Percentiles rank a stretch among this genome's conserved stretches.
Conservation (phyloP, 2,888 invertebrate genomes). For the Hydriomena furcata region DNA sequence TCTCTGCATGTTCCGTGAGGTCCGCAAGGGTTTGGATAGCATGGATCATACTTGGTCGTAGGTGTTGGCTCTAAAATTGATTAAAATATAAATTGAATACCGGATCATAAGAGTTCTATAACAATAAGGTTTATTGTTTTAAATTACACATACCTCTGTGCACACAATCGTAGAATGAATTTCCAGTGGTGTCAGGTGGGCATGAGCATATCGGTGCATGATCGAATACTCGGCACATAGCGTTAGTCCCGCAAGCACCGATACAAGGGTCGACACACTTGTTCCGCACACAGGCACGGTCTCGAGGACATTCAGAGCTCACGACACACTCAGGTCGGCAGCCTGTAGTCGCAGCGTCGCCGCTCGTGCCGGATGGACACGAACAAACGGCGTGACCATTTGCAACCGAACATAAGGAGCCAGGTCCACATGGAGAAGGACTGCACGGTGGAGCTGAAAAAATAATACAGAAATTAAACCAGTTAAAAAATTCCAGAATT, state of each 20-base stretch:
- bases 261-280: conserved; percentile 92
- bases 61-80: conserved; percentile 53
- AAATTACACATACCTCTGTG: conserved; percentile 48
- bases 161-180: conserved; percentile 90
- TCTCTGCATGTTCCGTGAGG: conserved; percentile 87
- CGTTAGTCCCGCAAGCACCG: conserved; percentile 91
- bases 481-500: background rate
- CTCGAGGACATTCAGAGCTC: conserved; percentile 90
- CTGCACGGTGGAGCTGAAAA: conserved; percentile 84
- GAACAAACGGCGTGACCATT: conserved; percentile 87
- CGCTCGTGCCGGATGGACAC: conserved; percentile 89
- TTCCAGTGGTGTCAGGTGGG: conserved; percentile 87
- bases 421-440: conserved; percentile 91
- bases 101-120: no score
- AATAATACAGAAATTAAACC: background rate
- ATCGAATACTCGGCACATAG: conserved; percentile 86
- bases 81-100: background rate
- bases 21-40: conserved; percentile 89
- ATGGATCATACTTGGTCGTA: conserved; percentile 81
- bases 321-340: conserved; percentile 93
- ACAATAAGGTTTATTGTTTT: background rate
- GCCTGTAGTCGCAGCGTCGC: conserved; percentile 88
- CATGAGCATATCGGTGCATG: conserved; percentile 90
- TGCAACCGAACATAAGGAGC: conserved; percentile 86
- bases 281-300: conserved; percentile 90